phyloP scores from a whole-genome alignment of 2,113 vertebrate genomes.

The Tachysurus vachellii region DNA sequence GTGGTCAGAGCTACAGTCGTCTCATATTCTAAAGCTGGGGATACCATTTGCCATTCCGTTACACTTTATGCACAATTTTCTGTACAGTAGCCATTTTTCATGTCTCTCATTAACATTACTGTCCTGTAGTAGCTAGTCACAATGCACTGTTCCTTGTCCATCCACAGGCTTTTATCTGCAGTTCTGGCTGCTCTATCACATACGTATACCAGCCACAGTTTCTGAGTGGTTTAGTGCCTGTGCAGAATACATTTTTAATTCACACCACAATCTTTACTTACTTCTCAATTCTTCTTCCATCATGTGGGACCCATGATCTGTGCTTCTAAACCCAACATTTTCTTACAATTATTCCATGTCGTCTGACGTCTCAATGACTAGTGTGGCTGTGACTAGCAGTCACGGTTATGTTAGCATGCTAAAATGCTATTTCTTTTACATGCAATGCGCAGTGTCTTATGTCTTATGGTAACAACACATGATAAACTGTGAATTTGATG shows the following conservation, averaged over 20 bases:
- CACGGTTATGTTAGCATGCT: not conserved
- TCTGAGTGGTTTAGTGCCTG: not conserved
- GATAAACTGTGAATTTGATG: not conserved
- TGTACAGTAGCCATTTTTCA: not conserved
- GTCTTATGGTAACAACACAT: not conserved
- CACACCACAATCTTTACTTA: not conserved
- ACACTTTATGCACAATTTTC: not conserved
- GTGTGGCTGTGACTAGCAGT: not conserved
- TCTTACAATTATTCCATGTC: not conserved
- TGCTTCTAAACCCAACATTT: not conserved
- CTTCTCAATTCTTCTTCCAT: not conserved
- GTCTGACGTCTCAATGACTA: not conserved
- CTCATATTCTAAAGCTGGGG: not conserved
- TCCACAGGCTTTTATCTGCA: not conserved
- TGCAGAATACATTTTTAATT: not conserved
- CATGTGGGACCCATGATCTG: not conserved
- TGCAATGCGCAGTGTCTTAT: not conserved
- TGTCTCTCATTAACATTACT: not conserved
- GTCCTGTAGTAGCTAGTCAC: not conserved
- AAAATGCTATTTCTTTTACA: not conserved
- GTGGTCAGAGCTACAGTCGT: not conserved
- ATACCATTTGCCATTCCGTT: not conserved
- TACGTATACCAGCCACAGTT: not conserved
- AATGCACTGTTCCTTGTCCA: not conserved
- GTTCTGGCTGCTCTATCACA: not conserved